Evolutionary conservation across 2,113 vertebrate genomes (phyloP).

Genomic region (Bufo bufo): DNA sequence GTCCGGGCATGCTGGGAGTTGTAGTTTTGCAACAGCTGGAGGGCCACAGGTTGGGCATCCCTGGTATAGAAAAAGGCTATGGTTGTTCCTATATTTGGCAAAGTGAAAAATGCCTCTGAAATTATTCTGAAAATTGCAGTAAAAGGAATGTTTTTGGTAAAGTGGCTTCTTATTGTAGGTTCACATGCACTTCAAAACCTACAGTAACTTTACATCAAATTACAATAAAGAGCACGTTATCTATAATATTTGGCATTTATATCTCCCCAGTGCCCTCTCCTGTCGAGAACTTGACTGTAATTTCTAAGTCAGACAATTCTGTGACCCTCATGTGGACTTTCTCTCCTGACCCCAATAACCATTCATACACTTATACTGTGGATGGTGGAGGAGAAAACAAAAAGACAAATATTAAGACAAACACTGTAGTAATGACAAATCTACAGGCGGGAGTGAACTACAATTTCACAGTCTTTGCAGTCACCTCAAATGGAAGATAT

Average conservation of each 20-base stretch:
- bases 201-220: no score
- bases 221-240: background rate
- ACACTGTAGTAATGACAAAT: background rate
- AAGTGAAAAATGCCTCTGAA: background rate
- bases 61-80: no score
- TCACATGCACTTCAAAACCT: no score
- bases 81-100: no score
- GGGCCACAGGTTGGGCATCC: no score
- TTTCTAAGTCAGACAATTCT: background rate
- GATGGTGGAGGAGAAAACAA: background rate
- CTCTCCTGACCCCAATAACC: background rate
- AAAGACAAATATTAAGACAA: background rate
- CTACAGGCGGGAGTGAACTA: slow-evolving; percentile 16
- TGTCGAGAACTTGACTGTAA: accelerated
- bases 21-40: no score
- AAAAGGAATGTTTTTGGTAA: no score
- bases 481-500: background rate
- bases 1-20: no score
- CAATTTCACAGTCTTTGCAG: slow-evolving; percentile 9
- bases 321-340: slow-evolving; percentile 30
- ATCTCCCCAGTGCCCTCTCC: slow-evolving; percentile 39
- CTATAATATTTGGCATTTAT: background rate
- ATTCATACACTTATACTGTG: slow-evolving; percentile 2
- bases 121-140: no score
- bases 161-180: no score